Evolutionary conservation across 2,888 invertebrate species (phyloP).

Genomic region (Drosophila hawaiiensis): DNA sequence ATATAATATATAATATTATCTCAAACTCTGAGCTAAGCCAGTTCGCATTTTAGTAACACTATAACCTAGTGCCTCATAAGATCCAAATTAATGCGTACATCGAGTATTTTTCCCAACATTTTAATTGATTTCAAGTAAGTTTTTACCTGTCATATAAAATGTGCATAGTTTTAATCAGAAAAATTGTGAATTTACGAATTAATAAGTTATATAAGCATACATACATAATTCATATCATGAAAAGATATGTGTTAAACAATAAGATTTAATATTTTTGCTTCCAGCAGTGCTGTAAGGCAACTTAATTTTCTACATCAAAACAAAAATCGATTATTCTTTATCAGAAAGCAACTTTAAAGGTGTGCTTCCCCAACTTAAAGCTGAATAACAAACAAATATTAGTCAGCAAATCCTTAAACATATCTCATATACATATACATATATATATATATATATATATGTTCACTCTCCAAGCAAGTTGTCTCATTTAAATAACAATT

Average conservation of each 20-base stretch:
- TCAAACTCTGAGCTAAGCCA: neutral
- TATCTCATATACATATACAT: neutral
- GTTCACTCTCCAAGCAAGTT: neutral
- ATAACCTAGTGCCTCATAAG: accelerated
- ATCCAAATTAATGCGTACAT: neutral
- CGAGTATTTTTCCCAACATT: neutral
- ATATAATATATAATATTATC: neutral
- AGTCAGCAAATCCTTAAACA: neutral
- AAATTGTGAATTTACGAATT: no score
- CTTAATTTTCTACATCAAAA: neutral
- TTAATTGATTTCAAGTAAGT: neutral
- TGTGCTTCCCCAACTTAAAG: neutral
- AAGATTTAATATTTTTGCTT: neutral
- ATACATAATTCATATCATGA: no score
- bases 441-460: no score
- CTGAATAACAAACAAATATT: neutral
- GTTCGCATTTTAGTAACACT: neutral
- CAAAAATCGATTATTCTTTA: neutral
- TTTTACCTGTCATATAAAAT: neutral
- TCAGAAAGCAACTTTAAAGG: accelerated
- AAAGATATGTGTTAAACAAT: neutral
- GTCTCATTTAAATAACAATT: neutral
- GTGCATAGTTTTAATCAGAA: neutral
- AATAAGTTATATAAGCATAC: no score
- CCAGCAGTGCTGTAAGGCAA: neutral